Base-by-base conservation (phyloP, 2,797 vertebrate species). In the Leucoraja ocellata region DNA sequence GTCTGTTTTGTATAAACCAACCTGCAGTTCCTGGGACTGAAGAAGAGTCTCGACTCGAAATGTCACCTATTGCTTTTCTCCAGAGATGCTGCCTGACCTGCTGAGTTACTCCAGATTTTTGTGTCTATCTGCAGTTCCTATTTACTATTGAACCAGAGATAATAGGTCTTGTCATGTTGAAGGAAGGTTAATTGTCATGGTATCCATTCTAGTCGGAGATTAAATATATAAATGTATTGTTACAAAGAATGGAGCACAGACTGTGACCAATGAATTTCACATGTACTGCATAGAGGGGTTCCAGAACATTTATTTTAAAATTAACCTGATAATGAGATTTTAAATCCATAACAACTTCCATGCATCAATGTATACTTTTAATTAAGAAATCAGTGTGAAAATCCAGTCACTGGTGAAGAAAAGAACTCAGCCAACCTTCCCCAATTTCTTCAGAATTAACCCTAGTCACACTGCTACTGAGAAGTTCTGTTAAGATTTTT, bases 221-320 rank as follows among this genome's bases (percentile, higher is more conserved):
- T 32, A 92, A 92, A 92, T 92, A 91, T 73, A 71, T 92, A 92
- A 74, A 73, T 92, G 39, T 21, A 74, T 92, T 92, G 39, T 79
- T 71, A 84, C 78, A 68, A 80, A 93, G 91, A 93, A 93, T 93
- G 90, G 93, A 65, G 88, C 71, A 81, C 79, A 80, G 79, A 93
- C 71, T 92, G 77, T 77, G 93, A 92, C 65, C 79, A 73, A 71
- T 94, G 90, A 93, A 93, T 68, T 93, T 58, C 71, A 94, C 65
- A 63, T 93, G 74, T 91, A 93, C 61, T 83, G 93, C 80, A 91
- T 91, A 83, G 93, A 94, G 94, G 93, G 76, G 93, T 94, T 95
- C 91, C 94, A 95, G 94, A 93, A 94, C 94, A 94, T 95, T 95
- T 94, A 94, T 94, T 95, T 94, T 93, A 93, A 94, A 94, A 94